phyloP scores from a whole-genome alignment of 30 jellyfish, hydroid and myxozoan species.

The Chrysaora quinquecirrha region DNA sequence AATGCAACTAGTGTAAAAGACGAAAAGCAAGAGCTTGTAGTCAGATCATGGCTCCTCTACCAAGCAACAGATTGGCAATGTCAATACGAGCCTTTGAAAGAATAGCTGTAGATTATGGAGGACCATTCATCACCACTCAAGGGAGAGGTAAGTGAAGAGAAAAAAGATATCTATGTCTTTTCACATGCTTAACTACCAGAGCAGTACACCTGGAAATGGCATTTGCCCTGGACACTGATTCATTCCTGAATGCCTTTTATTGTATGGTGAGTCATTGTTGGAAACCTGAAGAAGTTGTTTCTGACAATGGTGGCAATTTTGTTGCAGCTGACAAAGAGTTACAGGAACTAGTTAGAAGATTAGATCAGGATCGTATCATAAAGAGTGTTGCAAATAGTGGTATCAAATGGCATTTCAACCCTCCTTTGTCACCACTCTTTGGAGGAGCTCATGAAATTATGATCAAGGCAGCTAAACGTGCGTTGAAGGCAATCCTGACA shows the following conservation, averaged over 20 bases:
- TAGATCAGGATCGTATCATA: slow-evolving; percentile 26
- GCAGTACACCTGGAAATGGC: slow-evolving; percentile 76
- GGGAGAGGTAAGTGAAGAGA: slow-evolving; percentile 50
- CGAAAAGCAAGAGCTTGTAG: slow-evolving; percentile 24
- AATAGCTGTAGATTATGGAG: slow-evolving; percentile 63
- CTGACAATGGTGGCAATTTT: slow-evolving; percentile 71
- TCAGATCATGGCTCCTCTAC: slow-evolving; percentile 62
- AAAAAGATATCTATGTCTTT: slow-evolving; percentile 32
- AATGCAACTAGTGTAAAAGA: slow-evolving; percentile 38
- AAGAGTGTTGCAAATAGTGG: slow-evolving; percentile 52
- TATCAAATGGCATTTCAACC: slow-evolving; percentile 60
- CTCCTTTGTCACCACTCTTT: slow-evolving; percentile 64
- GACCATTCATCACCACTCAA: slow-evolving; percentile 54
- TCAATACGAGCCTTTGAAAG: slow-evolving; percentile 53
- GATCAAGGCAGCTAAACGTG: slow-evolving; percentile 56
- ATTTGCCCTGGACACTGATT: slow-evolving; percentile 52
- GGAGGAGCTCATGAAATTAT: slow-evolving; percentile 45
- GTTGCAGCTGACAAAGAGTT: slow-evolving; percentile 50
- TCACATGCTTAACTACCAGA: slow-evolving; percentile 55
- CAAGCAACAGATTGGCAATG: slow-evolving; percentile 8
- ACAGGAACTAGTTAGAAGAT: slow-evolving; percentile 19
- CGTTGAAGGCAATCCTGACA: slow-evolving; percentile 40
- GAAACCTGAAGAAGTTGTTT: slow-evolving; percentile 27
- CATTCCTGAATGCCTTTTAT: slow-evolving; percentile 58
- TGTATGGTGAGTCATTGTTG: slow-evolving; percentile 59